phyloP scores from a whole-genome alignment of 92 coral and sea anemone species.

The Actinernus sp. region DNA sequence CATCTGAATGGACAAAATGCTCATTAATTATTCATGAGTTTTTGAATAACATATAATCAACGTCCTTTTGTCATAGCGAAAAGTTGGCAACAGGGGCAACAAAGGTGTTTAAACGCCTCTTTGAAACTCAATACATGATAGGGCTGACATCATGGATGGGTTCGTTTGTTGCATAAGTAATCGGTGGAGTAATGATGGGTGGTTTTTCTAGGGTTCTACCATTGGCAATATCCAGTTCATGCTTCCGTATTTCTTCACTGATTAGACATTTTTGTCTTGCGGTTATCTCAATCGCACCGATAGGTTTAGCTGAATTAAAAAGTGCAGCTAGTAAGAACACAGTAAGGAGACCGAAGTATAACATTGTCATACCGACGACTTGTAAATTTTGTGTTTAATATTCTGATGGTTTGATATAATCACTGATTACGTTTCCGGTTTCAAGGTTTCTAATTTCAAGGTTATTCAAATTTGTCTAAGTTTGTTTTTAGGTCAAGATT shows the following conservation, averaged over 20 bases:
- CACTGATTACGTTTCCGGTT: too few species aligned
- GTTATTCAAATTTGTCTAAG: too few species aligned
- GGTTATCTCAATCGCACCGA: not conserved
- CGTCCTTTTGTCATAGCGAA: not conserved
- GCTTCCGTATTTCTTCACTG: slow-evolving; percentile 4
- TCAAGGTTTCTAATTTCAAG: too few species aligned
- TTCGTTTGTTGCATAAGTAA: slow-evolving; percentile 3
- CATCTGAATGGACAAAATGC: too few species aligned
- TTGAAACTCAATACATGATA: slow-evolving; percentile 7
- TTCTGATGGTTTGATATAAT: too few species aligned
- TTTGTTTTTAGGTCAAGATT: too few species aligned
- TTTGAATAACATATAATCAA: too few species aligned
- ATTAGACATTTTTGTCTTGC: not conserved
- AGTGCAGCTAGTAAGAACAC: not conserved
- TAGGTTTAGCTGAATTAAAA: slow-evolving; percentile 1
- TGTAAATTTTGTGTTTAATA: not conserved
- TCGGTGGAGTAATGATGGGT: slow-evolving; percentile 5
- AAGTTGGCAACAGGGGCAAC: slow-evolving; percentile 12
- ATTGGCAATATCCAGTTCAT: slow-evolving; percentile 3
- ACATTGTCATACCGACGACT: slow-evolving; percentile 1
- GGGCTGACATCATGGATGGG: slow-evolving; percentile 16
- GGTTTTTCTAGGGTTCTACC: slow-evolving; percentile 9
- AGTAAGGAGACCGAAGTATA: slow-evolving; percentile 3
- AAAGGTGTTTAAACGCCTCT: slow-evolving; percentile 5
- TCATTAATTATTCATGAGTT: too few species aligned